Base-by-base conservation (phyloP, 2,797 vertebrate genomes). In the Leptoclinus maculatus region DNA sequence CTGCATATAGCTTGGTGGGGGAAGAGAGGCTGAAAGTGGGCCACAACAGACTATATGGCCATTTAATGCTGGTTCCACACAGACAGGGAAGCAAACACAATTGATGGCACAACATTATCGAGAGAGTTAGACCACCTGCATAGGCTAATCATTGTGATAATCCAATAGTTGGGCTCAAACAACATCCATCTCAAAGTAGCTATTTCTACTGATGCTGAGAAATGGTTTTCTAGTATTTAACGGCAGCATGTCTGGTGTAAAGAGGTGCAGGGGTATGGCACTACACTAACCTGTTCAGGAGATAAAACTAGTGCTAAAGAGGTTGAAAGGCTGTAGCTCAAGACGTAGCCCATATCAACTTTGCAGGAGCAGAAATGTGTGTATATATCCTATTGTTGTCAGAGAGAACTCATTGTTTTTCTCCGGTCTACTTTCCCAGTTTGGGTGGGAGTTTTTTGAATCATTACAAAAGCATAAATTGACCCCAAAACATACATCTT, bases 81-180 rank as follows among this genome's bases (percentile, higher is more conserved):
- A 71, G 41, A 19, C 62, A 60, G 62, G 17, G 5, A 76, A 32
- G 57, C 56, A 78, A 62, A 57, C 62, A 39, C 53, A 72, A 69
- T 84, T 66, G 65, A 67, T 70, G 60, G 27, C 45, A 76, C 62
- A 66, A 6, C 23, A 39, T 67, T 60, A 34, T 32, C 51, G 45
- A 34, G 32, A 47, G 16, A 19, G 2, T 57, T 25, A 45, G 81
- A 78, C 68, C 74, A 74, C 39, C 78, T 76, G 59, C 70, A 70
- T 21, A n/a, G 58, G 57, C 39, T 74, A 73, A 89, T 84, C 62
- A 72, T 43, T 57, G 57, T 60, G 64, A 78, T 82, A 45, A 83
- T 78, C 68, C 43, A 77, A 39, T 57, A 62, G 74, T 25, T 66
- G 43, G 11, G 3, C 27, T 41, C 34, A 78, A 78, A 62, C 23